phyloP scores from a whole-genome alignment of 2,888 invertebrate genomes.

The Oscheius sp. region DNA sequence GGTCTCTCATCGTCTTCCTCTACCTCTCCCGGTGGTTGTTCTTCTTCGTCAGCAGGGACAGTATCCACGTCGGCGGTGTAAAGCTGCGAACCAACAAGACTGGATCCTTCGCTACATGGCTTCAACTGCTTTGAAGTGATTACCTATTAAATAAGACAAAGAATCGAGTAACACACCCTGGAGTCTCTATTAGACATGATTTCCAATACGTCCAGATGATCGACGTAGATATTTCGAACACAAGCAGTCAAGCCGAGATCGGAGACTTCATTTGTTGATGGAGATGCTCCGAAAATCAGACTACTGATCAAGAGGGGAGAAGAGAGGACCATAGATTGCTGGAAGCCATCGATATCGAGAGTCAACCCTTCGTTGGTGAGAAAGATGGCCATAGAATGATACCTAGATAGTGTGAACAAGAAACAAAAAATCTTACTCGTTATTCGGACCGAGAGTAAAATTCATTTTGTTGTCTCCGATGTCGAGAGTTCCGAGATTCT shows the following conservation, averaged over 20 bases:
- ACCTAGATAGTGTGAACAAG: slow-evolving; percentile 14
- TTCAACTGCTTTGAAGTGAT: slow-evolving; percentile 1
- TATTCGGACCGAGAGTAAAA: slow-evolving; percentile 33
- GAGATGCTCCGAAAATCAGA: slow-evolving; percentile 9
- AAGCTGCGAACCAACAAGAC: no score
- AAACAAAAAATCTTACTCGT: slow-evolving; percentile 26
- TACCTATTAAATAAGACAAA: slow-evolving; percentile 8
- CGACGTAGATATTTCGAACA: slow-evolving; percentile 45
- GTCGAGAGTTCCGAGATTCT: slow-evolving; percentile 40
- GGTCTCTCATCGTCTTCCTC: slow-evolving; percentile 2
- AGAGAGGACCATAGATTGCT: background rate
- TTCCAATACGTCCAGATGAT: slow-evolving; percentile 51
- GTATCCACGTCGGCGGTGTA: background rate
- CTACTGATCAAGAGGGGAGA: background rate
- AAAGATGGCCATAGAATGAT: slow-evolving; percentile 34
- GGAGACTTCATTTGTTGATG: slow-evolving; percentile 28
- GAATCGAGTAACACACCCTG: no score
- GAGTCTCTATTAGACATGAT: slow-evolving; percentile 36
- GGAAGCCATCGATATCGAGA: slow-evolving; percentile 32
- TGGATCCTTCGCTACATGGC: background rate
- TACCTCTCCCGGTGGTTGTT: background rate
- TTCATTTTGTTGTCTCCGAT: slow-evolving; percentile 33
- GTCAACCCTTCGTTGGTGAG: slow-evolving; percentile 24
- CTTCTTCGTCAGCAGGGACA: background rate
- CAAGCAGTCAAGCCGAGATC: slow-evolving; percentile 53